Evolutionary conservation across 2,113 vertebrate genomes (phyloP), one percentile per base, ranked within the genome.

Genomic region (Prinia subflava): DNA sequence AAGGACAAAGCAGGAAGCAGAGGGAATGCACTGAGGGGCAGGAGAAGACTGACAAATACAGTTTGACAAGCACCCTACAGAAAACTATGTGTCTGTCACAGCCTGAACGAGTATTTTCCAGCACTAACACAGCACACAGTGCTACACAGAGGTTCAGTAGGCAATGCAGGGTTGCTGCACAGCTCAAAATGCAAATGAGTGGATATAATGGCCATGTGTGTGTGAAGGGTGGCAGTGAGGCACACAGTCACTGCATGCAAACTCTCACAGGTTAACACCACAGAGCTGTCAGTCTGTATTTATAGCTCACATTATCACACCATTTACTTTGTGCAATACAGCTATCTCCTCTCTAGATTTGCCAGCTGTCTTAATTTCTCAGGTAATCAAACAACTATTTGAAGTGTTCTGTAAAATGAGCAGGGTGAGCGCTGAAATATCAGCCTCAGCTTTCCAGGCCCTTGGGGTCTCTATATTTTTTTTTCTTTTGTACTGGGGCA

Each of bases 201-300:
- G 88, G 94, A 46, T 93, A 94, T 87, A 96, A 96, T 95, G 97
- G 94, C 95, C 64, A 20, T n/a, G 90, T 84, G 37, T 31, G 94
- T 89, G 94, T 94, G 96, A 96, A 93, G 93, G 95, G 96, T 67
- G 78, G 96, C 91, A 83, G 89, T 87, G 94, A 87, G 88, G 94
- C 94, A 96, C 90, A 94, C 92, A 74, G 95, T 82, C 93, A n/a
- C 84, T 89, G 86, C 95, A 96, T 95, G 96, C 96, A 95, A 1
- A 89, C 86, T 94, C 94, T 87, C 96, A 95, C 95, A 96, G 96
- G 96, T 88, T 95, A 96, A 96, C 97, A 96, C 91, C 97, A 97
- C 96, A 93, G 53, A 96, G 88, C 83, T 96, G 88, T 70, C 96
- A 96, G 50, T 44, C 86, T 33, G 90, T 91, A 96, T 95, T 97